Percentiles rank a stretch among this genome's conserved stretches.
Evolutionary conservation across 1,140 invertebrate genomes (phyloP).

Genomic region (Leptinotarsa defecta): DNA sequence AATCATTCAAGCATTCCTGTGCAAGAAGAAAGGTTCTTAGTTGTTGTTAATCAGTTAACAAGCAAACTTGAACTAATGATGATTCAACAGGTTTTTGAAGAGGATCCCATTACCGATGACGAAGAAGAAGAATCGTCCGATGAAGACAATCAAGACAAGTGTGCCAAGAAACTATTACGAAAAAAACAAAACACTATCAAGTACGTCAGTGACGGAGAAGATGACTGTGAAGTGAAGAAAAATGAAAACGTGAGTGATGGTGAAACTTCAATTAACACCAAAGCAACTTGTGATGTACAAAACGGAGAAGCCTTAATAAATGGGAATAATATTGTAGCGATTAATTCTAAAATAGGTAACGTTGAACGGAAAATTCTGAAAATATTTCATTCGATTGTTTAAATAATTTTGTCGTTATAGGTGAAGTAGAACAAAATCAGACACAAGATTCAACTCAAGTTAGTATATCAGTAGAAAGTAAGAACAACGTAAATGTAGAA

Average conservation of each 20-base stretch:
- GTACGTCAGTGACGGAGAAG: slow-evolving; percentile 57
- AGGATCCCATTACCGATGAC: slow-evolving; percentile 60
- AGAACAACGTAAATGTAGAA: not conserved
- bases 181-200: slow-evolving; percentile 56
- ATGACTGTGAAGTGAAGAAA: slow-evolving; percentile 47
- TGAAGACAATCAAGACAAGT: slow-evolving; percentile 56
- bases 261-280: not conserved
- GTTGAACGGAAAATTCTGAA: no score
- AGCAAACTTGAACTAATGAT: not conserved
- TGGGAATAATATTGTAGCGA: slow-evolving; percentile 10
- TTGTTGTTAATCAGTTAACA: no score
- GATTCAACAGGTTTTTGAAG: slow-evolving; percentile 61
- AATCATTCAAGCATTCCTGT: no score
- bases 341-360: slow-evolving; percentile 18
- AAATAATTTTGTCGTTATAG: not conserved
- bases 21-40: no score
- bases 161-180: slow-evolving; percentile 53
- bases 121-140: slow-evolving; percentile 57
- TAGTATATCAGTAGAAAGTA: not conserved
- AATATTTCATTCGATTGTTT: no score
- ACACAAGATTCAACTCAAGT: not conserved
- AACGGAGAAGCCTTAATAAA: slow-evolving; percentile 23
- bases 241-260: slow-evolving; percentile 26
- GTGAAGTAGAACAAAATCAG: not conserved
- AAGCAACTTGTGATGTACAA: slow-evolving; percentile 20